Conservation (phyloP, 2,888 invertebrate genomes). For the Hesperia comma region DNA sequence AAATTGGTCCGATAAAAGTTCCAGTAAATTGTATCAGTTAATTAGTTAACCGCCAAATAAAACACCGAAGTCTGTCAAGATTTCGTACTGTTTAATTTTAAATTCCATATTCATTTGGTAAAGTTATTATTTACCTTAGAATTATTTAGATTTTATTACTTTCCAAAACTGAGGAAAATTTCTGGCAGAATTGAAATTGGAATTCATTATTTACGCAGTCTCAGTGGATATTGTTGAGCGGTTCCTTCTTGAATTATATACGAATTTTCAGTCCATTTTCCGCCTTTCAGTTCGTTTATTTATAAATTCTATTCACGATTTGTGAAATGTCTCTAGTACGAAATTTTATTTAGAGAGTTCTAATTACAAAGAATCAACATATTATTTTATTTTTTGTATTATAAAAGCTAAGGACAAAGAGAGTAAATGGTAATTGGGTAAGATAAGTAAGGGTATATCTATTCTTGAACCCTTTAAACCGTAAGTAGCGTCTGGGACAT, state of each 20-base stretch:
- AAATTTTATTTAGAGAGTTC: not conserved
- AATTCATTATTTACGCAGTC: slow-evolving; percentile 17
- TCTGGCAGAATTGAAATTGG: slow-evolving; percentile 3
- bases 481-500: too few species aligned
- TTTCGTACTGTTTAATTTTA: not conserved
- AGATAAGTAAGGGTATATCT: too few species aligned
- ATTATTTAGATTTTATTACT: slow-evolving; percentile 4
- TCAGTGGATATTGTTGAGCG: not conserved
- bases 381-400: too few species aligned
- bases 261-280: slow-evolving; percentile 1
- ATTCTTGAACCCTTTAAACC: too few species aligned
- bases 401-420: too few species aligned
- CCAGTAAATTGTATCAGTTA: too few species aligned
- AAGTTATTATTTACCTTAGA: not conserved
- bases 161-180: not conserved
- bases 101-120: not conserved
- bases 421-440: too few species aligned
- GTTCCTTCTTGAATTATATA: slow-evolving; percentile 5
- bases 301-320: not conserved
- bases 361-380: not conserved
- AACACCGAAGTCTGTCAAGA: too few species aligned
- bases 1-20: too few species aligned
- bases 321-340: not conserved
- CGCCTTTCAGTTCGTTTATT: not conserved
- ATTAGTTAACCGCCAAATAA: too few species aligned